Percentiles rank a stretch among this genome's conserved stretches.
These are phyloP conservation scores for Podabrus alpinus DNA, from an alignment of 2,888 invertebrate species.

Conservation along the genomic window DNA sequence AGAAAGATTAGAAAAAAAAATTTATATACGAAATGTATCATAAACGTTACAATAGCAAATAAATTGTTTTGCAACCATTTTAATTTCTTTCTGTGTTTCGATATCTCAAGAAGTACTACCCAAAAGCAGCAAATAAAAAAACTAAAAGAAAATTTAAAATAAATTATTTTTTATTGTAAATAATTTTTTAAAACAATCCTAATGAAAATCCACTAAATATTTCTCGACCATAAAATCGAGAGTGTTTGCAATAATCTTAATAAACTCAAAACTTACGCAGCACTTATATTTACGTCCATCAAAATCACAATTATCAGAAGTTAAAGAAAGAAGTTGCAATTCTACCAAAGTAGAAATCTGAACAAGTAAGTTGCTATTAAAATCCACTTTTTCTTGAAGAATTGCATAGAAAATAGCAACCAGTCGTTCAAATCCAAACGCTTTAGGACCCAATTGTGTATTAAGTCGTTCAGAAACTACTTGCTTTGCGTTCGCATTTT, in stretches of 20 bases:
- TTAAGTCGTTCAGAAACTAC: slow-evolving; percentile 64
- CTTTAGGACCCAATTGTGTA: slow-evolving; percentile 79
- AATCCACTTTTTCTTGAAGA: slow-evolving; percentile 79
- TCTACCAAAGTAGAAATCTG: slow-evolving; percentile 88
- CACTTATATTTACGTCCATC: slow-evolving; percentile 87
- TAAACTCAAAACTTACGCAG: slow-evolving; percentile 80
- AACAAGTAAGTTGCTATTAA: slow-evolving; percentile 83
- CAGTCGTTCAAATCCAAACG: slow-evolving; percentile 79
- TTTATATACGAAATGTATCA: slow-evolving; percentile 48
- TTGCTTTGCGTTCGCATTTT: slow-evolving; percentile 64
- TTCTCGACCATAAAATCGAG: slow-evolving; percentile 77
- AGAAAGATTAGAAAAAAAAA: slow-evolving; percentile 33
- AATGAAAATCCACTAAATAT: slow-evolving; percentile 74
- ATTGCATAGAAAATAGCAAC: slow-evolving; percentile 90
- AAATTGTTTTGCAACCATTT: slow-evolving; percentile 49
- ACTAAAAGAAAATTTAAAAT: background rate
- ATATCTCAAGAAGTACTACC: too few species aligned
- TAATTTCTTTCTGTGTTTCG: background rate
- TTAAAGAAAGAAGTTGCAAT: slow-evolving; percentile 73
- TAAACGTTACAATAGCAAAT: slow-evolving; percentile 49
- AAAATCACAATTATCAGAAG: slow-evolving; percentile 73
- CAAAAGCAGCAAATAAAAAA: background rate
- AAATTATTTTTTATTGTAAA: background rate
- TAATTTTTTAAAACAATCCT: slow-evolving; percentile 28
- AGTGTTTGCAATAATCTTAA: slow-evolving; percentile 74